Evolutionary conservation across 30 jellyfish, hydroid and myxozoan genomes (phyloP), one percentile per base, ranked within the genome.

Genomic region (Hydractinia symbiolongicarpus): DNA sequence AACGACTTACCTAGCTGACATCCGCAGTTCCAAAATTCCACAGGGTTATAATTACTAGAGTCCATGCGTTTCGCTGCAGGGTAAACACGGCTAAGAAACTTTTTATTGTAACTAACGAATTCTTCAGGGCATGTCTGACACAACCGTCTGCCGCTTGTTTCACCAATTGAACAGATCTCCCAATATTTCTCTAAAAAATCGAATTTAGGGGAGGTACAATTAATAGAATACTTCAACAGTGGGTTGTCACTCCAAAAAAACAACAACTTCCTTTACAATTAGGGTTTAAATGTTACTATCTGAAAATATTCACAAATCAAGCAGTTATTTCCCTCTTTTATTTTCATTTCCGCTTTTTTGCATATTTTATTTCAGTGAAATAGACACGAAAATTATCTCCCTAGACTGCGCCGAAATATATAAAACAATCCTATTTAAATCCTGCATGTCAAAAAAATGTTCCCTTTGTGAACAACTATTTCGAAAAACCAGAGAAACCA

Each of bases 11-110:
- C 96, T 80, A 94, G 62, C 66, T 94, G 99, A 66, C 96, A 94
- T 5, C 99, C 99, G 66, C 95, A 88, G 55, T 88, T 88, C 99
- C 99, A 94, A 80, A 88, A 94, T 67, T 94, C 99, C 54, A 89
- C 97, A 10, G 99, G 99, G 79, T 84, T 85, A 79, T 76, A 94
- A 76, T 94, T 94, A 83, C 99, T 94, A 20, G 96, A 88, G 79
- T 94, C 99, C 54, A 94, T 90, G 64, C 99, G 95, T 72, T 84
- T 83, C 8, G 95, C 95, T 50, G 95, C 95, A 5, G 99, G 99
- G 53, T 85, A 86, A 13, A 94, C 84, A 30, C 96, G 82, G 74
- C 96, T 85, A 1, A 94, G 61, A 68, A 94, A 87, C 77, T 88
- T 84, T 76, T 94, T 94, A 53, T 88, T 94, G 81, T 88, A 88